phyloP scores from a whole-genome alignment of 1,140 invertebrate genomes.

The Ooceraea biroi region DNA sequence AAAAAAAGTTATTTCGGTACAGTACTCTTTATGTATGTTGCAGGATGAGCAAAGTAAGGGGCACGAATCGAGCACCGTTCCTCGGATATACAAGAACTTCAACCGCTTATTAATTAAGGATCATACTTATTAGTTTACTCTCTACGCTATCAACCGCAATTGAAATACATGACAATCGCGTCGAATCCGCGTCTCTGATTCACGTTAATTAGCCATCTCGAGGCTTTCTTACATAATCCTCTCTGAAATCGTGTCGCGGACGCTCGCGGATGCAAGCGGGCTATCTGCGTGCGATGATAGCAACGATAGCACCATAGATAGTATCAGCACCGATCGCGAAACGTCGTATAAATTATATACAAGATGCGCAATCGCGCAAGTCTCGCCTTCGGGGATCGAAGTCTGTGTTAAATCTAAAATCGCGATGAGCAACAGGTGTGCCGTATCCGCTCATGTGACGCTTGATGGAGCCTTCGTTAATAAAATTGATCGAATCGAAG shows the following conservation, averaged over 20 bases:
- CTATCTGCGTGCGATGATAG: constrained; percentile 14
- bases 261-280: background rate
- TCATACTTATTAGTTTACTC: constrained; percentile 61
- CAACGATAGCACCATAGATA: too few relatives aligned
- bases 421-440: constrained; percentile 12
- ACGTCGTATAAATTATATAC: background rate
- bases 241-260: constrained; percentile 64
- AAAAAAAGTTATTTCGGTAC: background rate
- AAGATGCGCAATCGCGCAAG: too few relatives aligned
- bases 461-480: too few relatives aligned
- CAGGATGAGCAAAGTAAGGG: background rate
- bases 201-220: constrained; percentile 67
- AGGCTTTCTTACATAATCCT: constrained; percentile 65
- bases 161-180: constrained; percentile 67
- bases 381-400: constrained; percentile 17
- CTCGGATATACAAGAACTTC: background rate
- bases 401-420: background rate
- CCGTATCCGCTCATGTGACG: too few relatives aligned
- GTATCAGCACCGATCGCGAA: constrained; percentile 24
- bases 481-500: too few relatives aligned
- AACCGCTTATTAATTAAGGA: constrained; percentile 46
- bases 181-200: constrained; percentile 64
- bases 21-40: background rate
- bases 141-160: constrained; percentile 50
- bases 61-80: background rate